Evolutionary conservation across 2,888 invertebrate species (phyloP), one percentile per base, ranked within the genome.

Genomic region (Athripsodes cinereus): DNA sequence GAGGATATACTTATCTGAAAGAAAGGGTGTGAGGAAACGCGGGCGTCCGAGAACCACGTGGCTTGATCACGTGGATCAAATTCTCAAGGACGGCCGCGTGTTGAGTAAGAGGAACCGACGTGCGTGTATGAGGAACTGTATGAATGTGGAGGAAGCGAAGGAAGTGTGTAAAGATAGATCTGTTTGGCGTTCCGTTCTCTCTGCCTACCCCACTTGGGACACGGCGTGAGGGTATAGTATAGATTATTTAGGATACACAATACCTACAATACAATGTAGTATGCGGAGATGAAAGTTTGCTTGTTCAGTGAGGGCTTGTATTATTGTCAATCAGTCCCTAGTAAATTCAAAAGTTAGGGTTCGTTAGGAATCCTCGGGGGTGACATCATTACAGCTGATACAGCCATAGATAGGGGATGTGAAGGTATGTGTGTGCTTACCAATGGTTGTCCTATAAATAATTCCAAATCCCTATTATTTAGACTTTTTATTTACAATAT

Each of bases 271-370:
- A 31, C 31, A 31, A 31, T 31, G 11, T 8, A 8, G 31, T 31
- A 11, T 40, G 40, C 13, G 3, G 8, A 16, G 16, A 40, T 16
- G 40, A 40, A 40, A 16, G 40, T 40, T 40, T 40, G 13, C 40
- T 40, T 40, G 13, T 40, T 40, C 40, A n/a, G 40, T 16, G 13
- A 40, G 40, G 40, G 40, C n/a, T 40, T 40, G 3, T 40, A 13
- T 40, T 40, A 40, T 40, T 40, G 40, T n/a, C 40, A 40, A 40
- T 40, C 40, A 40, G 40, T 16, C 40, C 40, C 40, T 13, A 40
- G 40, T 40, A 40, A 40, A 40, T 40, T 40, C 40, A 40, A 40
- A 40, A 40, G 40, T 40, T 40, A 40, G 40, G 40, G 40, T 40
- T 40, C 16, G 40, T 40, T 40, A 40, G 40, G 13, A 40, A 40